These are phyloP conservation scores for Salpingus planirostris DNA, from an alignment of 2,888 invertebrate species.

Conservation along the genomic window DNA sequence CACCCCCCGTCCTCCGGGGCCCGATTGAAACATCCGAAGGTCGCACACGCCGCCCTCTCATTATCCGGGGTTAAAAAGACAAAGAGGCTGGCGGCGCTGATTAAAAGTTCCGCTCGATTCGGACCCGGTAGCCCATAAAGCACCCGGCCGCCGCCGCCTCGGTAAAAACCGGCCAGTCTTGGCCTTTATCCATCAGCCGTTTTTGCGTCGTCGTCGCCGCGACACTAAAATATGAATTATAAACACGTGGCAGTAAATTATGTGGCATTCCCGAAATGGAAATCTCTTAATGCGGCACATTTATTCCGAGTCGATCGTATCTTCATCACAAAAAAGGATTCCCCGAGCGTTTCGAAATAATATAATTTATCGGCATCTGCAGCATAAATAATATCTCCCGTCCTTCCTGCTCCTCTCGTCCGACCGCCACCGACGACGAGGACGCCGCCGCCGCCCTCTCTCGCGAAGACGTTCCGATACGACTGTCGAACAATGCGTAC, in stretches of 20 bases:
- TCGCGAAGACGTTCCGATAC: conserved; percentile 18
- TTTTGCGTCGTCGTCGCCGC: no score
- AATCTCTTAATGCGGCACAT: conserved; percentile 20
- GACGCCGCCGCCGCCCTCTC: conserved; percentile 2
- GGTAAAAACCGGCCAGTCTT: no score
- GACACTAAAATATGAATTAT: no score
- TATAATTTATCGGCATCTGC: conserved; percentile 24
- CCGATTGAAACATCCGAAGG: background rate
- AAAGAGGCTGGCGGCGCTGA: no score
- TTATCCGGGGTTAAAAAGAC: no score
- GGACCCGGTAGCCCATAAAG: no score
- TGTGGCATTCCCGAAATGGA: conserved; percentile 12
- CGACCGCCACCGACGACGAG: no score
- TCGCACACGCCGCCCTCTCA: background rate
- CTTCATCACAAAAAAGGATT: conserved; percentile 19
- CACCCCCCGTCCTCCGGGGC: background rate
- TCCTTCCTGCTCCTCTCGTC: background rate
- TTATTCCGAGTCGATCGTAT: conserved; percentile 22
- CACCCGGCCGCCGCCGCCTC: no score
- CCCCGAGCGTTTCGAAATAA: conserved; percentile 20
- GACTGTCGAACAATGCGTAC: conserved; percentile 27
- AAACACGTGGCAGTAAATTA: conserved; percentile 14
- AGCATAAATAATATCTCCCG: conserved; percentile 21
- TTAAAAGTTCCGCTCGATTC: no score
- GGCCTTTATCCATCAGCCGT: no score